Percentiles rank a stretch among this genome's conserved stretches.
Conservation (phyloP, 2,888 invertebrate genomes). For the Phyto melanocephala region DNA sequence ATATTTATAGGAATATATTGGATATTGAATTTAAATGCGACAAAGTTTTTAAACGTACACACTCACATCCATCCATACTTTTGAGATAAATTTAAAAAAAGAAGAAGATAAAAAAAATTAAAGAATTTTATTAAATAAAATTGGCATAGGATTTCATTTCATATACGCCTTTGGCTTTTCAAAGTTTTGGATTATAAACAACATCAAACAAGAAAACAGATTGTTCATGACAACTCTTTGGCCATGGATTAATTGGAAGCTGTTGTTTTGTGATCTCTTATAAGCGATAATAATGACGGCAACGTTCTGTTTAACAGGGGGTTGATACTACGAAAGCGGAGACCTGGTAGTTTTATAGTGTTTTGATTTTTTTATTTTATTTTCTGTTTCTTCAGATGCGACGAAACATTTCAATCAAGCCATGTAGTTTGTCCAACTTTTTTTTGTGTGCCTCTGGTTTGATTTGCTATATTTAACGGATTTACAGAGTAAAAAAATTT, state of each 20-base stretch:
- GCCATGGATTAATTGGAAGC: constrained; percentile 66
- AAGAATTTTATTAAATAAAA: constrained; percentile 63
- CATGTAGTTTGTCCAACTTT: constrained; percentile 53
- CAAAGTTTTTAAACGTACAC: neutral
- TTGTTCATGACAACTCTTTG: constrained; percentile 63
- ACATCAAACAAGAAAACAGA: constrained; percentile 52
- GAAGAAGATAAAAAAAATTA: constrained; percentile 11
- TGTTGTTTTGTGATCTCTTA: constrained; percentile 64
- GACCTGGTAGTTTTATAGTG: constrained; percentile 24
- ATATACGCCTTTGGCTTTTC: constrained; percentile 58
- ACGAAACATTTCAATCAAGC: constrained; percentile 67
- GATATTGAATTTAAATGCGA: constrained; percentile 6
- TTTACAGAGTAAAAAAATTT: constrained; percentile 35
- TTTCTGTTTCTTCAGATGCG: constrained; percentile 37
- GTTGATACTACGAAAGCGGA: constrained; percentile 30
- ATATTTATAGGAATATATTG: no score
- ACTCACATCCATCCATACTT: neutral
- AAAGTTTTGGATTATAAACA: constrained; percentile 48
- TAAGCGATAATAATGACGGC: constrained; percentile 61
- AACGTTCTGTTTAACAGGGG: constrained; percentile 18
- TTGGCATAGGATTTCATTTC: constrained; percentile 58
- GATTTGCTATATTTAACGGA: constrained; percentile 8
- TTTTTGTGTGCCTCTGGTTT: neutral
- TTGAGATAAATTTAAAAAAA: constrained; percentile 48
- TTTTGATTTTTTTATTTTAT: neutral